A percentile compares a stretch with the other conserved stretches of the same genome.
Evolutionary conservation across 2,888 invertebrate species (phyloP).

Genomic region (Meandrusa payeni): DNA sequence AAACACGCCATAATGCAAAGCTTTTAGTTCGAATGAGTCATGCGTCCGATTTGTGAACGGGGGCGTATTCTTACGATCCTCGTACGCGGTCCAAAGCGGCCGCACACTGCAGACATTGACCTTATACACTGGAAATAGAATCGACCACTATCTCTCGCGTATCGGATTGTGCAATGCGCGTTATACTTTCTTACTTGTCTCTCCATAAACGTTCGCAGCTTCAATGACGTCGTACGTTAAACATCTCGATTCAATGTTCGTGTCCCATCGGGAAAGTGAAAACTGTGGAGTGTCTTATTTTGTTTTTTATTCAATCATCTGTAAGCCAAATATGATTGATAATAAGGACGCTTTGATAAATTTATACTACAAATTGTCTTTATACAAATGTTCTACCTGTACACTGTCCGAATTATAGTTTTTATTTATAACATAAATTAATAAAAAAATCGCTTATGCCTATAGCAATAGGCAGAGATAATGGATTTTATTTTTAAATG

Average conservation of each 20-base stretch:
- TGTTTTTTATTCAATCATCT: not conserved
- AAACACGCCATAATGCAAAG: slow-evolving; percentile 26
- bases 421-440: no score
- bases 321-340: no score
- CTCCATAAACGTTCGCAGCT: not conserved
- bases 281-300: slow-evolving; percentile 1
- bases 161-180: slow-evolving; percentile 36
- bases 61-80: slow-evolving; percentile 27
- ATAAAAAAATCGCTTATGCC: no score
- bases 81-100: slow-evolving; percentile 28
- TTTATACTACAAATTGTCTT: no score
- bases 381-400: no score
- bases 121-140: slow-evolving; percentile 57
- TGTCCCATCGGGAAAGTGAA: slow-evolving; percentile 14
- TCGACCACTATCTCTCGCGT: slow-evolving; percentile 40
- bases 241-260: slow-evolving; percentile 1
- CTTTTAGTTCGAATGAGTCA: slow-evolving; percentile 22
- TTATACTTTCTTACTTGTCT: slow-evolving; percentile 22
- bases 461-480: no score
- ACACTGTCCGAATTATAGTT: no score
- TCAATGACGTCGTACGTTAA: slow-evolving; percentile 8
- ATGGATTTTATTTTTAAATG: no score
- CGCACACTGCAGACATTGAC: slow-evolving; percentile 65
- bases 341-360: no score
- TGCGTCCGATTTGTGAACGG: slow-evolving; percentile 25